These are phyloP conservation scores for Apodemia hepburni DNA, from an alignment of 2,888 invertebrate genomes.

Conservation along the genomic window DNA sequence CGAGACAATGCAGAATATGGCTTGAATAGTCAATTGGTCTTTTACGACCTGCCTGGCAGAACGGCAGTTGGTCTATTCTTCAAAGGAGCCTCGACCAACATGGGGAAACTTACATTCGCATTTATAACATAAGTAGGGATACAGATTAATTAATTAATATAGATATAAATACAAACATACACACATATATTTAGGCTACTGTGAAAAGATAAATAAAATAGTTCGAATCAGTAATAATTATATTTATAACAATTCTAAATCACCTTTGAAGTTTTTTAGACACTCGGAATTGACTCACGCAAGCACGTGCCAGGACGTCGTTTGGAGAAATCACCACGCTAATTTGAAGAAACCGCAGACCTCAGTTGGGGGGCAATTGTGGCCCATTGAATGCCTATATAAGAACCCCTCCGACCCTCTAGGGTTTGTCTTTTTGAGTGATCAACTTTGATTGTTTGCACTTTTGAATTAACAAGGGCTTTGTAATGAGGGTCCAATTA, in stretches of 20 bases:
- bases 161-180: too few species aligned
- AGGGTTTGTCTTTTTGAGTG: conserved; percentile 42
- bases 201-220: too few species aligned
- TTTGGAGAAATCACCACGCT: conserved; percentile 37
- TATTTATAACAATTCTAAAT: conserved; percentile 3
- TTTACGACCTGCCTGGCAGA: too few species aligned
- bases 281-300: neutral
- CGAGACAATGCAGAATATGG: too few species aligned
- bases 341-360: conserved; percentile 39
- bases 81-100: too few species aligned
- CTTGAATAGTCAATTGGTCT: too few species aligned
- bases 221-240: neutral
- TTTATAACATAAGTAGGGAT: too few species aligned
- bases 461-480: conserved; percentile 35
- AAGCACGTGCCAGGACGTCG: conserved; percentile 40
- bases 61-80: too few species aligned
- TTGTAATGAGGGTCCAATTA: conserved; percentile 17
- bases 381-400: conserved; percentile 21
- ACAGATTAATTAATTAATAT: too few species aligned
- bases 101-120: too few species aligned
- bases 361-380: conserved; percentile 29
- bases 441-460: conserved; percentile 37
- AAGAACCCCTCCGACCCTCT: conserved; percentile 29
- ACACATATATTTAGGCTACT: too few species aligned
- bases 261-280: conserved; percentile 7